These are phyloP conservation scores for Polyodon spathula DNA, from an alignment of 2,113 vertebrate genomes.

Conservation along the genomic window DNA sequence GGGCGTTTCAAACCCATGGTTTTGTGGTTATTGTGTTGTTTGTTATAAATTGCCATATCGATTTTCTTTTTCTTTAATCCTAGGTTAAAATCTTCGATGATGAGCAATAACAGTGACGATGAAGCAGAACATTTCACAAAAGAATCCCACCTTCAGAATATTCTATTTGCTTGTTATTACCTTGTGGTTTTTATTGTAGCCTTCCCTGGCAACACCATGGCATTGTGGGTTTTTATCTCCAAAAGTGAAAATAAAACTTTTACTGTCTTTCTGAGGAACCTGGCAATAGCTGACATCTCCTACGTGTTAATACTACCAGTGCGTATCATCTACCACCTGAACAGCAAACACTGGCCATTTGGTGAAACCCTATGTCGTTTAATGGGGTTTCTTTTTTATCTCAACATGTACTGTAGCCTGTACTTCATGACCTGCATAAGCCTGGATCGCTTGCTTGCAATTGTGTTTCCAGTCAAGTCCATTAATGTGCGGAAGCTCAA, in stretches of 20 bases:
- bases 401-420: constrained; percentile 61
- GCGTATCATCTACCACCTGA: constrained; percentile 50
- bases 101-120: constrained; percentile 32
- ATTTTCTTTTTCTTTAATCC: constrained; percentile 15
- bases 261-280: constrained; percentile 44
- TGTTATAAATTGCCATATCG: too few species aligned
- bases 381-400: constrained; percentile 53
- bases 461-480: constrained; percentile 40
- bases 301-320: constrained; percentile 51
- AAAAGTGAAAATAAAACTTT: constrained; percentile 31
- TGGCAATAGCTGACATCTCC: constrained; percentile 50
- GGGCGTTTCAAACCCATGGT: too few species aligned
- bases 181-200: constrained; percentile 44
- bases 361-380: constrained; percentile 41
- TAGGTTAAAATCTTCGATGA: constrained; percentile 18
- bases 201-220: constrained; percentile 46
- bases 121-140: constrained; percentile 8
- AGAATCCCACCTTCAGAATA: constrained; percentile 34
- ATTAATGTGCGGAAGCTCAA: constrained; percentile 29
- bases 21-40: too few species aligned
- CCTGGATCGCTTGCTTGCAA: constrained; percentile 48
- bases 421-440: constrained; percentile 55
- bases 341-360: constrained; percentile 41
- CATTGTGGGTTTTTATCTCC: constrained; percentile 44
- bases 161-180: constrained; percentile 42